Base-by-base conservation (phyloP, 1,140 invertebrate genomes). In the Oreohelix idahoensis region DNA sequence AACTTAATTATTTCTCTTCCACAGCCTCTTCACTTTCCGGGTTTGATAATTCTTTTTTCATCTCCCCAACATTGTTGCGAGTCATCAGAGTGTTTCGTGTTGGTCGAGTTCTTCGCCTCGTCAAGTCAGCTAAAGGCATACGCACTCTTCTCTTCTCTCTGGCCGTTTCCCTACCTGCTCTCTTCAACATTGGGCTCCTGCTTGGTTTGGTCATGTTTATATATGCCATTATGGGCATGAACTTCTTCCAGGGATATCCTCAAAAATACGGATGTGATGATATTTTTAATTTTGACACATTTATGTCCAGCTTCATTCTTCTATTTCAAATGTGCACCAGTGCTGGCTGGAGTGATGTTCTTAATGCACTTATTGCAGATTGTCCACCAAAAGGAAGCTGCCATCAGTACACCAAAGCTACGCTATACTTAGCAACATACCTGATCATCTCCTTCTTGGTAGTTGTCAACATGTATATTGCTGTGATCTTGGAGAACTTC, bases 391-490 rank as follows among this genome's bases (percentile, higher is more conserved):
- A 83, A 15, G 85, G 86, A n/a, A 66, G 73, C 93, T 99, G 98
- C 93, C 97, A 97, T 84, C 97, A 95, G 82, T 96, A 96, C 83
- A 96, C 96, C 71, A 96, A 98, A 89, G 98, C 97, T 85, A 98
- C 99, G 90, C 95, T 97, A 63, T 99, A 97, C 94, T 94, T 99
- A 84, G 95, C 99, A 79, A 96, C 97, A 89, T 99, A 99, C 93
- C 95, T 99, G 91, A 97, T 99, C 88, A 98, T 99, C 92, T 98
- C 96, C 92, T 99, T 99, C 94, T 95, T 99, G 88, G 99, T 99
- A 91, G 97, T 99, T 85, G 98, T 99, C 92, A 99, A 99, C 95
- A 99, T 99, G 98, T 99, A 99, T 95, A 99, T 99, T 93, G 98
- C 98, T 90, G 97, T 99, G 91, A 99, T 99, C 93, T 95, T 99